A percentile compares a stretch with the other conserved stretches of the same genome.
Evolutionary conservation across 2,888 invertebrate genomes (phyloP).

Genomic region (Ecliptopera silaceata): DNA sequence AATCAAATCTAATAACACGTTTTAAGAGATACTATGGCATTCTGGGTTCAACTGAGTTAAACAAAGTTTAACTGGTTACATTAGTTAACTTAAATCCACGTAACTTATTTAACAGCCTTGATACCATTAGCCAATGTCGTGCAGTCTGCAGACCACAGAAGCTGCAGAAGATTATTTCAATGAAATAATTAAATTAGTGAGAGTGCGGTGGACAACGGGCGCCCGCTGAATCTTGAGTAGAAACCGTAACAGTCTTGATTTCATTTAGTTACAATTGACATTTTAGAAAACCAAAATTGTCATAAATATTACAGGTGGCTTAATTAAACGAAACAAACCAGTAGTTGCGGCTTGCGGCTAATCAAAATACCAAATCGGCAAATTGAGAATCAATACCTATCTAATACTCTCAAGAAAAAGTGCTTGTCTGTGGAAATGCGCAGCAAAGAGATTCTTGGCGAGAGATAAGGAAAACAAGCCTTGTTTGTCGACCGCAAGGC

Average conservation of each 20-base stretch:
- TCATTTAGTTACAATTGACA: constrained; percentile 50
- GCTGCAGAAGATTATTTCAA: constrained; percentile 69
- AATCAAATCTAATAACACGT: constrained; percentile 39
- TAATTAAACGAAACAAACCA: constrained; percentile 21
- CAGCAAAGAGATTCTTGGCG: constrained; percentile 52
- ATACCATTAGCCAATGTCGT: constrained; percentile 54
- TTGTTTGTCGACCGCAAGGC: constrained; percentile 62
- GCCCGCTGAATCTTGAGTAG: constrained; percentile 64
- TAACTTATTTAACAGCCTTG: constrained; percentile 51
- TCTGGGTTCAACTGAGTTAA: constrained; percentile 19
- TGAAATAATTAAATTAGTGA: constrained; percentile 71
- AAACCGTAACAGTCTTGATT: constrained; percentile 50
- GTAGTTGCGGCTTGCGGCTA: constrained; percentile 19
- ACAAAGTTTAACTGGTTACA: constrained; percentile 36
- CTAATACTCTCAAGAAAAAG: constrained; percentile 44
- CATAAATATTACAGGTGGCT: background rate
- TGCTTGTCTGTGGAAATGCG: constrained; percentile 43
- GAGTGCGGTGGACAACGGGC: constrained; percentile 64
- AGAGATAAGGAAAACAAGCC: constrained; percentile 63
- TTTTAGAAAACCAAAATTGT: constrained; percentile 22
- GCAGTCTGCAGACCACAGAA: constrained; percentile 58
- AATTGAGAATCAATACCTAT: constrained; percentile 50
- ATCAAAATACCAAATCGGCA: constrained; percentile 45
- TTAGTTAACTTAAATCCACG: constrained; percentile 42
- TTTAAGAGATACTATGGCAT: constrained; percentile 29